Base-by-base conservation (phyloP, 2,797 vertebrate genomes). In the Enteromius unitaeniatus region DNA sequence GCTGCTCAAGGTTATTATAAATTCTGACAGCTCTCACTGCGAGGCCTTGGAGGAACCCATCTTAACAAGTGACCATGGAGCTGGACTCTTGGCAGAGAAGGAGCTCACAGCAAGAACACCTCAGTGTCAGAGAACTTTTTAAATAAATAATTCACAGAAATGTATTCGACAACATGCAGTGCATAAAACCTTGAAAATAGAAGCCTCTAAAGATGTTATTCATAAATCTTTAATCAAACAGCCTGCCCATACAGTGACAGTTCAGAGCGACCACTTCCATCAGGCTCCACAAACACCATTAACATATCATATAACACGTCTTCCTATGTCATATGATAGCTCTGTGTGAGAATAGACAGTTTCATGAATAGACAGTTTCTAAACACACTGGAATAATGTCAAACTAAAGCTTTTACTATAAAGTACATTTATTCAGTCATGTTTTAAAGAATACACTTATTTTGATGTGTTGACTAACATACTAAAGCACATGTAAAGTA, bases 1-100 rank as follows among this genome's bases (percentile, higher is more conserved):
- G 19, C 13, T 17, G 47, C 47, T 81, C 69, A 73, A 73, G 79
- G 40, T 4, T 49, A 47, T 81, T 73, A 73, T 17, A 72, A 81
- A 73, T 49, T 19, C 19, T 73, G 69, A 73, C 68, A 73, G 6
- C 40, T 73, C 79, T 62, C 14, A 14, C 79, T 64, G 55, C 34
- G 55, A 81, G 69, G 19, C 55, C 40, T 81, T 74, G 13, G 34
- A 42, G 11, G 40, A 80, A 19, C 21, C 62, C 8, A 23, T 79
- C 64, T 68, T 51, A 79, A 40, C 78, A 53, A 68, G 78, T 23
- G 7, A 3, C 6, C 78, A 17, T 53, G 64, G 13, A 68, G 64
- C 47, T 40, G 21, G 10, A 68, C 78, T 68, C 4, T 51, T 79
- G 45, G 45, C 62, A 68, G 45, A 21, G 49, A 78, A 64, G 15